Percentiles rank a stretch among this genome's conserved stretches.
phyloP scores from a whole-genome alignment of 2,113 vertebrate genomes.

The Hypanus sabinus region DNA sequence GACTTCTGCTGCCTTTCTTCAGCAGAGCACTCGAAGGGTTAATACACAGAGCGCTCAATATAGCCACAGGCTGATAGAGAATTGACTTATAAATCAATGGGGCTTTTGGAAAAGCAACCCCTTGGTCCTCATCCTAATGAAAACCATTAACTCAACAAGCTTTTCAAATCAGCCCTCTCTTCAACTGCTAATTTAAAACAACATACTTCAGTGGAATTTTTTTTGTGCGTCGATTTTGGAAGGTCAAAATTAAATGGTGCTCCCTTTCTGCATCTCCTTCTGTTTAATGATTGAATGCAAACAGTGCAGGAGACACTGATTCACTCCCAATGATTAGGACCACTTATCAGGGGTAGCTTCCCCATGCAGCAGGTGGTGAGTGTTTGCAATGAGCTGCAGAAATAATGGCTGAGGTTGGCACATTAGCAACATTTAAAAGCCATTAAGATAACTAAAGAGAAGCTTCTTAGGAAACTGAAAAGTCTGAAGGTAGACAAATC shows the following conservation, averaged over 20 bases:
- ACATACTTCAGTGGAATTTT: background rate
- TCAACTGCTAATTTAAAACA: background rate
- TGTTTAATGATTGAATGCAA: background rate
- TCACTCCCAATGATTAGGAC: background rate
- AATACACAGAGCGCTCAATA: background rate
- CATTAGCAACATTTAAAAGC: too few species aligned
- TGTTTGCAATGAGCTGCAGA: too few species aligned
- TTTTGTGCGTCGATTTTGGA: background rate
- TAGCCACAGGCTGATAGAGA: background rate
- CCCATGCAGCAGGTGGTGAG: too few species aligned
- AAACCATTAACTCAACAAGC: constrained; percentile 22
- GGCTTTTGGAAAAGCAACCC: background rate
- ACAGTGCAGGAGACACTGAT: background rate
- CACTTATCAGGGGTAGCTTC: too few species aligned
- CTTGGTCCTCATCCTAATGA: constrained; percentile 7
- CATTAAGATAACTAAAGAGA: too few species aligned
- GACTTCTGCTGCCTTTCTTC: background rate
- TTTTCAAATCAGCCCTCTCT: background rate
- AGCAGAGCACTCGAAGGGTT: background rate
- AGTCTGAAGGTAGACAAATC: too few species aligned
- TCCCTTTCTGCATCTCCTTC: background rate
- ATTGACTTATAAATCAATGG: background rate
- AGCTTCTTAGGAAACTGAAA: too few species aligned
- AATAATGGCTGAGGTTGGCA: too few species aligned
- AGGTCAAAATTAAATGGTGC: background rate